These are phyloP conservation scores for Parazoanthus darwini DNA, from an alignment of 92 coral and sea anemone genomes.

Conservation along the genomic window DNA sequence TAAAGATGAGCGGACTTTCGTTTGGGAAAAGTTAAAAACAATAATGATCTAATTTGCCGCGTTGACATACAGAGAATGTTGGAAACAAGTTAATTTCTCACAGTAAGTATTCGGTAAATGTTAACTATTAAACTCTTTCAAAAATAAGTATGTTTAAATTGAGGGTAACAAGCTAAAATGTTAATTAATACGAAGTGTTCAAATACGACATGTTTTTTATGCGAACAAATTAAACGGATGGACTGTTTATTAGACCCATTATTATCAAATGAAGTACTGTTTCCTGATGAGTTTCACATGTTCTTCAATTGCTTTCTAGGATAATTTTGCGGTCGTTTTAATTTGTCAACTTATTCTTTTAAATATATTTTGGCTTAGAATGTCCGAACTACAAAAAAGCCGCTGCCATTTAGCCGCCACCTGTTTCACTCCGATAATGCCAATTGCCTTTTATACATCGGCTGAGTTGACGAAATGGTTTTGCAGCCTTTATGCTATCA, in stretches of 20 bases:
- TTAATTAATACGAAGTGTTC: not conserved
- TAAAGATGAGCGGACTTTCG: no score
- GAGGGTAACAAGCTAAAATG: not conserved
- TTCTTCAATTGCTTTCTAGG: not conserved
- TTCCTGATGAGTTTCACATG: not conserved
- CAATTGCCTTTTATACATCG: not conserved
- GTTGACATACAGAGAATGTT: not conserved
- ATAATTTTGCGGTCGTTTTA: not conserved
- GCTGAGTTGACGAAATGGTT: not conserved
- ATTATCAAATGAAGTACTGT: not conserved
- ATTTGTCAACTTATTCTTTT: not conserved
- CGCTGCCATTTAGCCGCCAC: not conserved
- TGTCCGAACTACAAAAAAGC: not conserved
- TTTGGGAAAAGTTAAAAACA: no score
- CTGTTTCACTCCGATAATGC: not conserved
- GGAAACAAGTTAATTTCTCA: not conserved
- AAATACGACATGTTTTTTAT: not conserved
- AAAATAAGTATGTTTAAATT: no score
- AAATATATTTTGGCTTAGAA: not conserved
- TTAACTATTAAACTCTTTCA: no score
- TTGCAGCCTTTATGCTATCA: not conserved
- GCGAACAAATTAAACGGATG: not conserved
- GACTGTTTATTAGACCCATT: not conserved
- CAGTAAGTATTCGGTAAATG: not conserved
- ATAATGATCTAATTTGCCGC: no score